A percentile compares a stretch with the other conserved stretches of the same genome.
phyloP scores from a whole-genome alignment of 2,888 invertebrate genomes.

The Trachelus stipa region DNA sequence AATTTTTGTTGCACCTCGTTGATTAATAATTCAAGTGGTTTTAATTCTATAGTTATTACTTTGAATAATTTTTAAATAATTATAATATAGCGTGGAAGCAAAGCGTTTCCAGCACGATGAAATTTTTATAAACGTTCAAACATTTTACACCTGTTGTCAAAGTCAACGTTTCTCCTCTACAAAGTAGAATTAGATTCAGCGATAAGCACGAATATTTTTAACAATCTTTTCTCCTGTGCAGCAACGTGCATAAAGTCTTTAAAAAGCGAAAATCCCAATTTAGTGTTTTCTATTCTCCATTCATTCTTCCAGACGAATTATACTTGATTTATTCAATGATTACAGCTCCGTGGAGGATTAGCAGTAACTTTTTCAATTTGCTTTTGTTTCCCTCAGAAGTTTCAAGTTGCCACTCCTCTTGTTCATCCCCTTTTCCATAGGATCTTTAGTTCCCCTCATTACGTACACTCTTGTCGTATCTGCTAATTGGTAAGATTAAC shows the following conservation, averaged over 20 bases:
- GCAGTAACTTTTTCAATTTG: slow-evolving; percentile 27
- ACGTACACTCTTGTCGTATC: slow-evolving; percentile 21
- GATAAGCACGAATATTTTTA: neutral
- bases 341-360: neutral
- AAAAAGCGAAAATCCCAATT: neutral
- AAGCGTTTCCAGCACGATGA: neutral
- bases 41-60: no score
- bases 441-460: slow-evolving; percentile 21
- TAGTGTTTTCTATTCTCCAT: neutral
- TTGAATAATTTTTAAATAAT: neutral
- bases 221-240: neutral
- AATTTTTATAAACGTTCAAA: neutral
- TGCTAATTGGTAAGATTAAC: slow-evolving; percentile 48
- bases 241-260: neutral
- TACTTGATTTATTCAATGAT: neutral
- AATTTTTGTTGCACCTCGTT: neutral
- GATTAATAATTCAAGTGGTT: neutral
- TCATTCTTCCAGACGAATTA: neutral
- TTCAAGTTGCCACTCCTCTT: slow-evolving; percentile 24
- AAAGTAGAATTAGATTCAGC: neutral
- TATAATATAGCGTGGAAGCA: neutral
- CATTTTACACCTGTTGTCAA: neutral
- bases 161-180: neutral
- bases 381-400: slow-evolving; percentile 17
- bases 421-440: neutral